Conservation (phyloP, 2,797 vertebrate species). For the Bradypus variegatus region DNA sequence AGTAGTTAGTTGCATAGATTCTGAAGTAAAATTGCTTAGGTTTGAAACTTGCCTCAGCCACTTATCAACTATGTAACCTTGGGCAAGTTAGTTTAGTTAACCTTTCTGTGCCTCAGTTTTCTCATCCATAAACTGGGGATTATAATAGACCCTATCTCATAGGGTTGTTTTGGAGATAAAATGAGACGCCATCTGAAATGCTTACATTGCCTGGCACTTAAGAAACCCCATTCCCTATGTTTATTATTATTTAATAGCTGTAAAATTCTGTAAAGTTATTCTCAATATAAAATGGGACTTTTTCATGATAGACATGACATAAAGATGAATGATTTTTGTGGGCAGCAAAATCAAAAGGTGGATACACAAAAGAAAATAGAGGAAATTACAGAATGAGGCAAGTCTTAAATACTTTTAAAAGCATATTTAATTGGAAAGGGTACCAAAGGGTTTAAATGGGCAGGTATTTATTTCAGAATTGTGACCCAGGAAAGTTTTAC, state of each 20-base stretch:
- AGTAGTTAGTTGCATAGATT: background rate
- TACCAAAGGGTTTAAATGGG: background rate
- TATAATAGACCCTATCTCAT: background rate
- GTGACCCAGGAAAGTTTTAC: background rate
- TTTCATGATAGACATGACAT: background rate
- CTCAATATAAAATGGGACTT: background rate
- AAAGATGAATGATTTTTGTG: background rate
- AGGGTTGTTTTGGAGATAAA: background rate
- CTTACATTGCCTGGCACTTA: background rate
- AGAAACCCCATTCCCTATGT: background rate
- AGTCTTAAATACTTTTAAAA: background rate
- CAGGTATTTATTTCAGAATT: background rate
- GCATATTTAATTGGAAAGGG: background rate
- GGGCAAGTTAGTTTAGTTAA: background rate
- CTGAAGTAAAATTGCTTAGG: background rate
- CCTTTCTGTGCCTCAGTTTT: background rate
- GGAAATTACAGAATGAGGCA: background rate
- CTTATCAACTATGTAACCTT: background rate
- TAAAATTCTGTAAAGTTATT: background rate
- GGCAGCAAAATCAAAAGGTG: background rate
- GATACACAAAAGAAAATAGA: background rate
- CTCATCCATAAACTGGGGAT: background rate
- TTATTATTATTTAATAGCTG: constrained; percentile 11
- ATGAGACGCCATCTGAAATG: background rate
- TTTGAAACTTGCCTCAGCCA: background rate